Evolutionary conservation across 2,888 invertebrate species (phyloP).

Genomic region (Nezara viridula): DNA sequence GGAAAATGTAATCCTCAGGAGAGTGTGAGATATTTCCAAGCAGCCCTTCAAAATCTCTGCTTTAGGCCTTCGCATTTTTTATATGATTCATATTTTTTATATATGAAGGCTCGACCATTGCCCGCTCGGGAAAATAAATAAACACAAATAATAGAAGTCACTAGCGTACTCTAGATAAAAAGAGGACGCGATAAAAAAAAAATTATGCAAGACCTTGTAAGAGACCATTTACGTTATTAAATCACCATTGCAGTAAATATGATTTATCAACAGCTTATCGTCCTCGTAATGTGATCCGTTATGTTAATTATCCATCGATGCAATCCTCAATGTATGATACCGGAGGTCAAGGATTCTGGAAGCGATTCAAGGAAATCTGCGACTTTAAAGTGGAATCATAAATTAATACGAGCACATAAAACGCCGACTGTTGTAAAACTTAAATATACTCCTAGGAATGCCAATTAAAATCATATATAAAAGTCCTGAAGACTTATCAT

Average conservation of each 20-base stretch:
- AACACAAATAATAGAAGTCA: neutral
- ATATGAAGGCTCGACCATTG: neutral
- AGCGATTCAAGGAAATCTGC: neutral
- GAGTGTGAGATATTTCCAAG: too few relatives aligned
- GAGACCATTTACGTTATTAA: neutral
- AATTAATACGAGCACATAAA: neutral
- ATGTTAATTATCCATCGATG: neutral
- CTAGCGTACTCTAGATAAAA: neutral
- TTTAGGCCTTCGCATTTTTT: too few relatives aligned
- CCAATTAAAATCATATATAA: neutral
- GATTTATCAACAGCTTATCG: neutral
- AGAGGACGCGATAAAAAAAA: neutral
- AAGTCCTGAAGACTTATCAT: neutral
- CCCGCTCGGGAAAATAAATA: neutral
- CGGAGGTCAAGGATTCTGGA: neutral
- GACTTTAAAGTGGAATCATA: neutral
- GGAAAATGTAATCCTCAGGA: too few relatives aligned
- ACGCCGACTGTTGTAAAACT: neutral
- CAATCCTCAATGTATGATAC: neutral
- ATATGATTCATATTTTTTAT: too few relatives aligned
- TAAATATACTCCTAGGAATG: neutral
- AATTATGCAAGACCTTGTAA: constrained; percentile 7
- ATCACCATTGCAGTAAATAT: neutral
- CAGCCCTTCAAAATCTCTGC: too few relatives aligned
- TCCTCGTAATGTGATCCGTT: neutral